phyloP scores from a whole-genome alignment of 1,140 invertebrate genomes.

The Zaprionus gabonicus region DNA sequence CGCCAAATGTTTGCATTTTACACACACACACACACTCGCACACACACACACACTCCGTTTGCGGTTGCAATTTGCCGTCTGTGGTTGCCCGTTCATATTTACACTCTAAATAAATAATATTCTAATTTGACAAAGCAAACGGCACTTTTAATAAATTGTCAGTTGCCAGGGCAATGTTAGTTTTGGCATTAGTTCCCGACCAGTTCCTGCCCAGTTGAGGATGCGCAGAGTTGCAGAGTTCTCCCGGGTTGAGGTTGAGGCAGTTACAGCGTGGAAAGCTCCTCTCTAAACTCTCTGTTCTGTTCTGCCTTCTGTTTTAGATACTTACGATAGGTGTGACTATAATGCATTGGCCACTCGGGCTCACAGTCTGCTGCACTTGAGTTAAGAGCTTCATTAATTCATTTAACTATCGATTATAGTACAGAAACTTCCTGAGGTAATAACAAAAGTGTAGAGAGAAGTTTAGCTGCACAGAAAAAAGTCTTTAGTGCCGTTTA shows the following conservation, averaged over 20 bases:
- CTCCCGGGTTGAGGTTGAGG: constrained; percentile 26
- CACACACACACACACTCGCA: constrained; percentile 51
- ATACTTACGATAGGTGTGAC: background rate
- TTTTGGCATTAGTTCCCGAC: constrained; percentile 58
- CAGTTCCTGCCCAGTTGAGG: background rate
- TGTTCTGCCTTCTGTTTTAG: background rate
- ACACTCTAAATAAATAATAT: constrained; percentile 83
- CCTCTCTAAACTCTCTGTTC: background rate
- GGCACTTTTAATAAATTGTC: constrained; percentile 78
- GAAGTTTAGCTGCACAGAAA: no score
- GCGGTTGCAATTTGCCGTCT: constrained; percentile 69
- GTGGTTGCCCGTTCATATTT: constrained; percentile 78
- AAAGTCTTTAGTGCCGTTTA: no score
- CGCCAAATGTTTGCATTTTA: constrained; percentile 75
- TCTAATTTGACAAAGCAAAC: constrained; percentile 82
- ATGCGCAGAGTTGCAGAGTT: background rate
- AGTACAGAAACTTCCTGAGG: background rate
- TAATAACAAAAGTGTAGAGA: background rate
- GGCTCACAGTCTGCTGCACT: background rate
- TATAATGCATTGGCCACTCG: background rate
- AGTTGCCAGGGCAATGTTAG: constrained; percentile 40
- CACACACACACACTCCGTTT: constrained; percentile 16
- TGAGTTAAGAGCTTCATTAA: background rate
- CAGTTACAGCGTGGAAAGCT: background rate
- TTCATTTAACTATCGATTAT: background rate